A percentile compares a stretch with the other conserved stretches of the same genome.
These are phyloP conservation scores for Picathartes gymnocephalus DNA, from an alignment of 2,113 vertebrate genomes.

Conservation along the genomic window DNA sequence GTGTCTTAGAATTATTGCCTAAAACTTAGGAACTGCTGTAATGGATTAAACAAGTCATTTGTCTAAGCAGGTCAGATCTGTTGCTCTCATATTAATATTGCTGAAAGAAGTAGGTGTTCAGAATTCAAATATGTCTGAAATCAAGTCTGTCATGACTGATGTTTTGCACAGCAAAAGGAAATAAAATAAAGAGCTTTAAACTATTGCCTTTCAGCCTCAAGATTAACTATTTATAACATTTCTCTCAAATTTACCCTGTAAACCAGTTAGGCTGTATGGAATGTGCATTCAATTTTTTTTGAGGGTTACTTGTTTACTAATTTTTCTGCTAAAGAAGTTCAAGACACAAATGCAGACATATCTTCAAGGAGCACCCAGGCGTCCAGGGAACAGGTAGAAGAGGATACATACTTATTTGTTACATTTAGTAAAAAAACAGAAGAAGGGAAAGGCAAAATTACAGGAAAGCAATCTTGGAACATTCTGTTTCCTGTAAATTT, in stretches of 20 bases:
- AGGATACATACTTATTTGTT: background rate
- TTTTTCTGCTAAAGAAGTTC: background rate
- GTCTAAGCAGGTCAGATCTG: background rate
- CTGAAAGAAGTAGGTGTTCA: background rate
- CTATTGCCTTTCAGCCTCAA: background rate
- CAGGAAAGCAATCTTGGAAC: background rate
- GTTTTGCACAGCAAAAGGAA: background rate
- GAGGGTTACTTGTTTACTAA: background rate
- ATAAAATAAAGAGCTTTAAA: background rate
- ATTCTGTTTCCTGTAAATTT: background rate
- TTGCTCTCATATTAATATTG: background rate
- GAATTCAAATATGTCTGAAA: background rate
- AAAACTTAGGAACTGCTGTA: background rate
- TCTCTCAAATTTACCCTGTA: background rate
- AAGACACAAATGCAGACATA: background rate
- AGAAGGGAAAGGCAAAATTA: background rate
- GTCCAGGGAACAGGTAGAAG: background rate
- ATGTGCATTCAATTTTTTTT: background rate
- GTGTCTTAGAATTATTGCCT: constrained; percentile 2
- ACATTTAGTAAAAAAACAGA: background rate
- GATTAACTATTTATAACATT: background rate
- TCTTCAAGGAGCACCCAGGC: background rate
- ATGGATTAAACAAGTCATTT: background rate
- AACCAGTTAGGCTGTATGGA: background rate
- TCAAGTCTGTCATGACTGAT: background rate